These are phyloP conservation scores for Cheumatopsyche charites DNA, from an alignment of 1,140 invertebrate genomes.

Conservation along the genomic window DNA sequence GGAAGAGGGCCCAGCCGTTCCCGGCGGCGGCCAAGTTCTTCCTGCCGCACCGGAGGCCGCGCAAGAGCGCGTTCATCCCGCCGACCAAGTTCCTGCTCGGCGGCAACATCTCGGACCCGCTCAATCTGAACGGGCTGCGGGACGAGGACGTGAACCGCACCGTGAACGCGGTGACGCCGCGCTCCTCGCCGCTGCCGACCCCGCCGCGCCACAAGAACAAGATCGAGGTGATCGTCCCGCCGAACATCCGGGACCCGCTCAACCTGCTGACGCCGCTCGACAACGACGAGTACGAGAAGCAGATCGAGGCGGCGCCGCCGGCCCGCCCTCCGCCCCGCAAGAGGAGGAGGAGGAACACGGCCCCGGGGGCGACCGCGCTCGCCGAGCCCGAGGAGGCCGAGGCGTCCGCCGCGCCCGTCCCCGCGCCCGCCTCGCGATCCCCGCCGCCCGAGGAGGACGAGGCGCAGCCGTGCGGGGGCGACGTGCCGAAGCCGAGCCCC, in stretches of 20 bases:
- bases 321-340: conserved; percentile 68
- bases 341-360: conserved; percentile 45
- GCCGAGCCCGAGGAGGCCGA: conserved; percentile 53
- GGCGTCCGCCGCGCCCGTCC: neutral
- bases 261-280: conserved; percentile 84
- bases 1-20: conserved; percentile 59
- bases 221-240: conserved; percentile 90
- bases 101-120: conserved; percentile 92
- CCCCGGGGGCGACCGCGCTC: conserved; percentile 57
- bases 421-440: conserved; percentile 39
- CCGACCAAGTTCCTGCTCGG: conserved; percentile 94
- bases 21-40: conserved; percentile 65
- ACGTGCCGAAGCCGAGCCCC: neutral
- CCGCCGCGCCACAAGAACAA: conserved; percentile 80
- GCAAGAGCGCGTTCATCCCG: conserved; percentile 75
- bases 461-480: conserved; percentile 42
- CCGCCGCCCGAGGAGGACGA: conserved; percentile 55
- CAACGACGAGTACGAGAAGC: conserved; percentile 79
- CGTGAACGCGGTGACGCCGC: conserved; percentile 86
- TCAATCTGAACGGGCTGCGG: conserved; percentile 92
- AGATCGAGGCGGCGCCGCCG: conserved; percentile 67
- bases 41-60: conserved; percentile 69
- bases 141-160: conserved; percentile 85
- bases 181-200: conserved; percentile 86
- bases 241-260: conserved; percentile 89